A percentile compares a stretch with the other conserved stretches of the same genome.
phyloP scores from a whole-genome alignment of 2,797 vertebrate species.

The Pangasius sanitwongsei region DNA sequence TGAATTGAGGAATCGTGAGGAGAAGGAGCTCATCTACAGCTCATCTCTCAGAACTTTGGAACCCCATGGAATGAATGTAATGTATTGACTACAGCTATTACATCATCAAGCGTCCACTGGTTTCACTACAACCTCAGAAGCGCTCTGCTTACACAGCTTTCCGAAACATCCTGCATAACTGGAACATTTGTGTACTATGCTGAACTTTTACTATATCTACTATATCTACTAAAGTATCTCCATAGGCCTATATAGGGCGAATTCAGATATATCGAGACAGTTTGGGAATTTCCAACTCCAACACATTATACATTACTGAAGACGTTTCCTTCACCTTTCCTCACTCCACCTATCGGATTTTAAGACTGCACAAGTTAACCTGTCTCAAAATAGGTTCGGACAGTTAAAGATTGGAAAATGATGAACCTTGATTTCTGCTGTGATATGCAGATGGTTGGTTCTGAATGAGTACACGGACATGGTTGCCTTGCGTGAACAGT shows the following conservation, averaged over 20 bases:
- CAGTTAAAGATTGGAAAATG: background rate
- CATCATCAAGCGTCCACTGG: background rate
- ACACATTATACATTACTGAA: background rate
- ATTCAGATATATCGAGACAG: background rate
- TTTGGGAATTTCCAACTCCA: background rate
- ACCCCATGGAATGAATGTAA: background rate
- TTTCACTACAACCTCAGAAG: background rate
- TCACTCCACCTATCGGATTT: background rate
- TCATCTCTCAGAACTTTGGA: background rate
- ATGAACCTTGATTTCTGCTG: background rate
- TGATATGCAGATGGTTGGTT: background rate
- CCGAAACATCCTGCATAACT: background rate
- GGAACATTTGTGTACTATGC: background rate
- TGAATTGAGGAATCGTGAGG: too few relatives aligned
- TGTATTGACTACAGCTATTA: background rate
- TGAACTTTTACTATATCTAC: background rate
- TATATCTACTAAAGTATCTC: too few relatives aligned
- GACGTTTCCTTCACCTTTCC: too few relatives aligned
- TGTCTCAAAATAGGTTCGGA: background rate
- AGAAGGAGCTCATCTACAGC: background rate
- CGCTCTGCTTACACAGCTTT: background rate
- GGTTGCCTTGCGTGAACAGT: background rate
- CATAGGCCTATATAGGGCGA: background rate
- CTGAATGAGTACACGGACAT: background rate
- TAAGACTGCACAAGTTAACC: background rate